These are phyloP conservation scores for Helicorthomorpha holstii DNA, from an alignment of 1,140 invertebrate genomes.

Conservation along the genomic window DNA sequence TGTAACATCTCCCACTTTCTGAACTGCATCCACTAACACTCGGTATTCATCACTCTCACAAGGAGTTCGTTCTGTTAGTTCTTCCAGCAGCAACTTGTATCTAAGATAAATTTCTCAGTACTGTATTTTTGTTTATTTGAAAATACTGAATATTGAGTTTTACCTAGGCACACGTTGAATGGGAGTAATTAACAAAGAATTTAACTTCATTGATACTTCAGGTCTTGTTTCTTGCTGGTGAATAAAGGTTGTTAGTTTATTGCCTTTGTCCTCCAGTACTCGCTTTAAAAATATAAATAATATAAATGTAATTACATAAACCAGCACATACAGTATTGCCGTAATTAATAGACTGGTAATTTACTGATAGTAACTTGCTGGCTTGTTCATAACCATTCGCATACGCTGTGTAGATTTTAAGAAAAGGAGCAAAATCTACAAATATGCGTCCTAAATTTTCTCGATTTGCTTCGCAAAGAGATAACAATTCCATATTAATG, in stretches of 20 bases:
- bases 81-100: not conserved
- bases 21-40: slow-evolving; percentile 35
- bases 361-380: not conserved
- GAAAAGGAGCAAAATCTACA: not conserved
- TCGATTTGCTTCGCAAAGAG: not conserved
- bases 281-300: not conserved
- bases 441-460: not conserved
- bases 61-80: not conserved
- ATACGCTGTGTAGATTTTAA: not conserved
- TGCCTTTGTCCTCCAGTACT: not conserved
- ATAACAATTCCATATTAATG: not conserved
- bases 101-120: not conserved
- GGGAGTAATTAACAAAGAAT: not conserved
- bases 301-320: not conserved
- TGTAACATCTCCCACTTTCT: slow-evolving; percentile 45
- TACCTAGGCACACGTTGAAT: not conserved
- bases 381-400: not conserved
- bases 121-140: not conserved
- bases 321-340: not conserved
- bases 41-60: not conserved
- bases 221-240: not conserved
- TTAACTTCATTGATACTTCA: slow-evolving; percentile 1
- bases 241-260: not conserved
- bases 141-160: not conserved
- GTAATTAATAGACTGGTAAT: not conserved